phyloP scores from a whole-genome alignment of 2,888 invertebrate genomes.

The Lydus trimaculatus region DNA sequence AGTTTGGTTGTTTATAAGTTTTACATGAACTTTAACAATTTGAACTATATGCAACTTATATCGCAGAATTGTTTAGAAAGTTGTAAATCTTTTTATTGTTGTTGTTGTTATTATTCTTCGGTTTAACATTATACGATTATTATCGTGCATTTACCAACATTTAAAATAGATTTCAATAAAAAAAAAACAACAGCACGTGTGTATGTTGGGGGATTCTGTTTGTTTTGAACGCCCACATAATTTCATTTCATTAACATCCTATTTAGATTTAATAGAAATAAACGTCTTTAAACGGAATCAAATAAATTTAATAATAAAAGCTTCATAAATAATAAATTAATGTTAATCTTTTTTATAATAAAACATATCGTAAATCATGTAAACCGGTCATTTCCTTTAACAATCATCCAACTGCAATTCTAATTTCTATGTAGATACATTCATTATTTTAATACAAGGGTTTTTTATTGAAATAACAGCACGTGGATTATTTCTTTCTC shows the following conservation, averaged over 20 bases:
- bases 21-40: no score
- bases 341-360: background rate
- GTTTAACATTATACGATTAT: background rate
- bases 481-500: background rate
- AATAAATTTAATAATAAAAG: background rate
- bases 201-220: background rate
- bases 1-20: no score
- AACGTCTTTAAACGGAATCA: background rate
- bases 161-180: background rate
- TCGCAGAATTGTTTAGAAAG: background rate
- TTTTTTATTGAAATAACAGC: background rate
- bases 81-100: background rate
- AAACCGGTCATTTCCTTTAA: background rate
- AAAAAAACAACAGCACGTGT: background rate
- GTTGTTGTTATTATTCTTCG: background rate
- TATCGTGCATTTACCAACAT: background rate
- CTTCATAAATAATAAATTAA: background rate
- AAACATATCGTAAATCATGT: background rate
- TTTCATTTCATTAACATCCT: background rate
- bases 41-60: background rate
- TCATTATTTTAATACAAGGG: background rate
- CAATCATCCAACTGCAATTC: background rate
- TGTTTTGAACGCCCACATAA: conserved; percentile 1
- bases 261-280: background rate
- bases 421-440: background rate